These are phyloP conservation scores for Aselliscus stoliczkanus DNA, from an alignment of 2,797 vertebrate species.

Conservation along the genomic window DNA sequence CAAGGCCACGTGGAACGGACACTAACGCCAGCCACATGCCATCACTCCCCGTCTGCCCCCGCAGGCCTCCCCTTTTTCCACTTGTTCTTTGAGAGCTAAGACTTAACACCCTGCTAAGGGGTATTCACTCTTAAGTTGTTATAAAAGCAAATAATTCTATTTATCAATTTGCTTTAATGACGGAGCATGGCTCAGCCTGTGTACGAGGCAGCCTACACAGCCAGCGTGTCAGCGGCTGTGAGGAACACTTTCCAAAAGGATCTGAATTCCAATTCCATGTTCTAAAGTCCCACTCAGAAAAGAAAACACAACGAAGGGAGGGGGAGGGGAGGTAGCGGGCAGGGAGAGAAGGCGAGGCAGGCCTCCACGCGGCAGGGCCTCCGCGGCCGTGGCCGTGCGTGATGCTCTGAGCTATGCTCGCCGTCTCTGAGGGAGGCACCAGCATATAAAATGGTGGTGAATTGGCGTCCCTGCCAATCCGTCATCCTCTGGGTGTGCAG, in stretches of 20 bases:
- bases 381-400: conserved; percentile 92
- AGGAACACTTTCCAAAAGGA: conserved; percentile 69
- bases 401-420: conserved; percentile 97
- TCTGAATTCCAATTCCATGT: conserved; percentile 75
- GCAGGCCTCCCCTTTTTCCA: background rate
- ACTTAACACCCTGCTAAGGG: conserved; percentile 68
- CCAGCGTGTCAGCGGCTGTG: conserved; percentile 73
- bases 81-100: conserved; percentile 58
- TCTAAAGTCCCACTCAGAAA: conserved; percentile 75
- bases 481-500: conserved; percentile 91
- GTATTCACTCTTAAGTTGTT: conserved; percentile 80
- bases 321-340: background rate
- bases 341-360: conserved; percentile 82
- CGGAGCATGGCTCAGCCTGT: conserved; percentile 74
- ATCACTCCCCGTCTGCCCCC: background rate
- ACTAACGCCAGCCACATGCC: accelerated
- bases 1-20: too few species aligned
- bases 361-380: conserved; percentile 88
- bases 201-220: conserved; percentile 71
- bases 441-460: conserved; percentile 98
- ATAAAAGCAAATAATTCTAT: conserved; percentile 81
- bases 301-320: background rate
- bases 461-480: conserved; percentile 99
- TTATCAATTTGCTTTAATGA: conserved; percentile 84
- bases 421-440: conserved; percentile 89